Evolutionary conservation across 2,888 invertebrate species (phyloP).

Genomic region (Cremastinae sp.): DNA sequence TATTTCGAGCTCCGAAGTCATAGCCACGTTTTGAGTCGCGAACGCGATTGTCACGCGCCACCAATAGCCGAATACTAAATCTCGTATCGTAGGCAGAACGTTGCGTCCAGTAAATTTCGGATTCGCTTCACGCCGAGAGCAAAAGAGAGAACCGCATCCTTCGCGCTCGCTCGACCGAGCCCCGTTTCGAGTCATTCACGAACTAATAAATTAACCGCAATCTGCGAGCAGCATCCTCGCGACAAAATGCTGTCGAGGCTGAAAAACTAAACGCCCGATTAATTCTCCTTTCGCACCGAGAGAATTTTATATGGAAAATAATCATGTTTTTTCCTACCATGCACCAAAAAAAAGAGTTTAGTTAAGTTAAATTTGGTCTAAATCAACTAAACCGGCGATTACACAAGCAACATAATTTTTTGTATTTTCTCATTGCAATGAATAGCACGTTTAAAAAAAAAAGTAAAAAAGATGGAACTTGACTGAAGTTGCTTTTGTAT

Average conservation of each 20-base stretch:
- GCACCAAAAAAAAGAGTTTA: no score
- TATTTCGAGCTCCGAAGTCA: constrained; percentile 55
- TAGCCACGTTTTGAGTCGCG: constrained; percentile 47
- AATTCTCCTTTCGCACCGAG: no score
- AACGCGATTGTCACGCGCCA: constrained; percentile 39
- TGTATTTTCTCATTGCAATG: no score
- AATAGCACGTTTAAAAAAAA: no score
- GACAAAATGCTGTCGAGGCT: background rate
- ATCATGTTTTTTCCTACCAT: no score
- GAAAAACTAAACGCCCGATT: no score
- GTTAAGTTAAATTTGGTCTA: no score
- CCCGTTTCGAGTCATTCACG: constrained; percentile 1
- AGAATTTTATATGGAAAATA: no score
- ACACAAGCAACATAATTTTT: no score
- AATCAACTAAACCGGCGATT: no score
- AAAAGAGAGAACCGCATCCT: constrained; percentile 35
- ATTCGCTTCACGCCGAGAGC: constrained; percentile 49
- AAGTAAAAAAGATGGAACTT: no score
- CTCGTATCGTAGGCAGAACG: background rate
- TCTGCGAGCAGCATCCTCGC: constrained; percentile 72
- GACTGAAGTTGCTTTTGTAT: no score
- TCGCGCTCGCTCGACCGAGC: constrained; percentile 19
- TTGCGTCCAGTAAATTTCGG: constrained; percentile 18
- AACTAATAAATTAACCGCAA: constrained; percentile 73
- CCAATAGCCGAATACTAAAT: constrained; percentile 59